phyloP scores from a whole-genome alignment of 2,113 vertebrate species.

The Chiloscyllium plagiosum region DNA sequence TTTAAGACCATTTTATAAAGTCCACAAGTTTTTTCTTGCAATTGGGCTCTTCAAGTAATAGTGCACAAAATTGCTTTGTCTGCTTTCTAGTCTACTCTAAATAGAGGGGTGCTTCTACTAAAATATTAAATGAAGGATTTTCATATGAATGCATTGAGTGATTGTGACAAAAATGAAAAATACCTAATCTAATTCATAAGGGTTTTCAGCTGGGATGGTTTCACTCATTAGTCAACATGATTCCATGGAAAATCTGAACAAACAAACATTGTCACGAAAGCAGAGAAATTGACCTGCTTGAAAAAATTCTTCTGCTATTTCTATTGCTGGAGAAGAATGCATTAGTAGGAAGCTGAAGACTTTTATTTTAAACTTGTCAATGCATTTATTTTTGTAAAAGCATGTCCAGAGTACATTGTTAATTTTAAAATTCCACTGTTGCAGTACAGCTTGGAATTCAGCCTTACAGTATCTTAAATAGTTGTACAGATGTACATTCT shows the following conservation, averaged over 20 bases:
- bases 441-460: neutral
- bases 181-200: slow-evolving; percentile 1
- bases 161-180: neutral
- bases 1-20: neutral
- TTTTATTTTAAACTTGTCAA: neutral
- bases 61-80: neutral
- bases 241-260: neutral
- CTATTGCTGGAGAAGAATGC: neutral
- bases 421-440: slow-evolving; percentile 1
- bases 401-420: neutral
- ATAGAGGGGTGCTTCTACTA: neutral
- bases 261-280: neutral
- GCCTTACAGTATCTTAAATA: slow-evolving; percentile 26
- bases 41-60: neutral
- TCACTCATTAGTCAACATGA: neutral
- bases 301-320: neutral
- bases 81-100: slow-evolving; percentile 3
- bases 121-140: slow-evolving; percentile 5
- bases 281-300: neutral
- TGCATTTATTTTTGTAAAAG: slow-evolving; percentile 6
- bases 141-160: neutral
- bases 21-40: neutral
- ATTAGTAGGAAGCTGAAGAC: neutral
- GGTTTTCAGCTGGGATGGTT: neutral
- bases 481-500: slow-evolving; percentile 37